Percentiles rank a stretch among this genome's conserved stretches.
Conservation (phyloP, 1,140 invertebrate genomes). For the Acromyrmex charruanus region DNA sequence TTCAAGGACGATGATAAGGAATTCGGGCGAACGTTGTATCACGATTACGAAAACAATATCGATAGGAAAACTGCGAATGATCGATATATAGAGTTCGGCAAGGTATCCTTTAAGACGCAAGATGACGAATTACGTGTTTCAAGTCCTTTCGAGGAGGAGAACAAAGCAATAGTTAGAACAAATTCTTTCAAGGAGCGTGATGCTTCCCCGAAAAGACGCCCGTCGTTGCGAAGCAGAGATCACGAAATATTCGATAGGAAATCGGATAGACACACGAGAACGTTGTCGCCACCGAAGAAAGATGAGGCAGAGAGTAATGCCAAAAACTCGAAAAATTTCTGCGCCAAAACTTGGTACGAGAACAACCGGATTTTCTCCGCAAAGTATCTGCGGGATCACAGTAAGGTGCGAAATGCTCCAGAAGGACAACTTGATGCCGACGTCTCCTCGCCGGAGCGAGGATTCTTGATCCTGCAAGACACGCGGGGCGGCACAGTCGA, state of each 20-base stretch:
- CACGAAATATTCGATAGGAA: constrained; percentile 49
- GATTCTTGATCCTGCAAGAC: neutral
- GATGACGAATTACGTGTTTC: constrained; percentile 4
- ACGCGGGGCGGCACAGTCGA: constrained; percentile 2
- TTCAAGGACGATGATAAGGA: constrained; percentile 49
- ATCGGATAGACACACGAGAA: constrained; percentile 78
- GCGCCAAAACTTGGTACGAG: constrained; percentile 78
- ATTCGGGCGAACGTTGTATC: neutral
- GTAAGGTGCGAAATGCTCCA: constrained; percentile 43
- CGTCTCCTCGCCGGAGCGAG: constrained; percentile 61
- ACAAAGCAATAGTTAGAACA: neutral
- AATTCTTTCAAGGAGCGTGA: constrained; percentile 59
- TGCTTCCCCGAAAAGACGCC: constrained; percentile 49
- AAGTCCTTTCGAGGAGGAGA: constrained; percentile 47
- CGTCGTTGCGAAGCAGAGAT: constrained; percentile 41
- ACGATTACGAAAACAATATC: constrained; percentile 53
- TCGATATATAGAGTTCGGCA: constrained; percentile 64
- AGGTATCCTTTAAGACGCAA: constrained; percentile 37
- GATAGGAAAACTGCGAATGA: constrained; percentile 56
- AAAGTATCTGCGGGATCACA: constrained; percentile 75
- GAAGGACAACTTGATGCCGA: constrained; percentile 65
- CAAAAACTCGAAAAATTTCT: constrained; percentile 54
- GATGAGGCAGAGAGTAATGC: constrained; percentile 39
- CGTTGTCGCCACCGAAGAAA: constrained; percentile 79
- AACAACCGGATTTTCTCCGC: constrained; percentile 76